Conservation (phyloP, 2,113 vertebrate genomes). For the Melanotaenia duboulayi region DNA sequence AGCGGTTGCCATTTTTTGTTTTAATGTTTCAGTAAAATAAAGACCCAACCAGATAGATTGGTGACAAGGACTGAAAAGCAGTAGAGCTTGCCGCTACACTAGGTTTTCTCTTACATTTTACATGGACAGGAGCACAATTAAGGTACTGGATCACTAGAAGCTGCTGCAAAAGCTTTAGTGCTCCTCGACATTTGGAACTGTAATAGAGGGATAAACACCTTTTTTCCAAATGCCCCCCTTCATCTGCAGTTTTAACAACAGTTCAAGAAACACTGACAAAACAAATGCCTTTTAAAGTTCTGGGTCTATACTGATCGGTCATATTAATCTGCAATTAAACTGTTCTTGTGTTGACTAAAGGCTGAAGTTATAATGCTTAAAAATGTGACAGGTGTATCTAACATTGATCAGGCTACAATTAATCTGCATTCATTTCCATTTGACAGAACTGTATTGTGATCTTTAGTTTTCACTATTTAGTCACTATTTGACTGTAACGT, state of each 20-base stretch:
- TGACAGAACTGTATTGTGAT: too few species aligned
- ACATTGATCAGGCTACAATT: too few species aligned
- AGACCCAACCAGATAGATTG: neutral
- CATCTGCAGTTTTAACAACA: neutral
- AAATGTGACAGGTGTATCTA: too few species aligned
- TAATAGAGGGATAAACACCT: neutral
- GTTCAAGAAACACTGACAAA: neutral
- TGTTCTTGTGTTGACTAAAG: too few species aligned
- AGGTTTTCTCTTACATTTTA: neutral
- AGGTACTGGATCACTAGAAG: neutral
- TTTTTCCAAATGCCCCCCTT: neutral
- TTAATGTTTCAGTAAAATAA: slow-evolving; percentile 21
- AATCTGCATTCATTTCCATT: too few species aligned
- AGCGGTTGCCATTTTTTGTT: slow-evolving; percentile 15
- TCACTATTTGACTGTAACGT: too few species aligned
- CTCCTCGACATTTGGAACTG: neutral
- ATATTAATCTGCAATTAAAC: neutral
- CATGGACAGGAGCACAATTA: slow-evolving; percentile 6
- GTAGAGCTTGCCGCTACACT: neutral
- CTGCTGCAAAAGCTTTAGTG: neutral
- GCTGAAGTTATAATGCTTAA: too few species aligned
- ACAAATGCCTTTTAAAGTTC: neutral
- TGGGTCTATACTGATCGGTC: neutral
- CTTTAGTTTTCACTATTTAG: too few species aligned
- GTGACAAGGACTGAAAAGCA: slow-evolving; percentile 22